Evolutionary conservation across 2,888 invertebrate species (phyloP).

Genomic region (Trichopria drosophilae): DNA sequence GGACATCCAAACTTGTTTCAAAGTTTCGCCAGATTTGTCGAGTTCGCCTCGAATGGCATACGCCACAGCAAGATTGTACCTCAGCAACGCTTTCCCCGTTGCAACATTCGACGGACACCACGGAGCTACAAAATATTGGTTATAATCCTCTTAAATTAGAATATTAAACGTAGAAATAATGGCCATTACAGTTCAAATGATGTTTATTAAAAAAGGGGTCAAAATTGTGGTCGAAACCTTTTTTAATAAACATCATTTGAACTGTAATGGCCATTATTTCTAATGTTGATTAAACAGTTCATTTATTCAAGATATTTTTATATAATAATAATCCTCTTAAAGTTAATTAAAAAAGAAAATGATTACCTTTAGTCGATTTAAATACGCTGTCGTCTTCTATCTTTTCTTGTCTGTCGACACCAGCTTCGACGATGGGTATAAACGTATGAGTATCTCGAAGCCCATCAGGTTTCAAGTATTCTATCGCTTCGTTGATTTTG

Average conservation of each 20-base stretch:
- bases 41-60: conserved; percentile 75
- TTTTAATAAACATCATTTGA: background rate
- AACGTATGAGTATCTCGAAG: conserved; percentile 63
- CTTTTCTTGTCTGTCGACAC: conserved; percentile 56
- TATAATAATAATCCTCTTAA: too few relatives aligned
- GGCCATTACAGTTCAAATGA: background rate
- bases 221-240: too few relatives aligned
- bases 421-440: conserved; percentile 46
- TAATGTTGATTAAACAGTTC: background rate
- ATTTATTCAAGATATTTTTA: too few relatives aligned
- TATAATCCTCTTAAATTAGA: too few relatives aligned
- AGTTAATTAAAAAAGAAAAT: conserved; percentile 1
- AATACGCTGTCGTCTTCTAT: conserved; percentile 56
- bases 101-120: conserved; percentile 69
- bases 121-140: conserved; percentile 38
- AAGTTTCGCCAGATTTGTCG: conserved; percentile 65
- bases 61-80: conserved; percentile 78
- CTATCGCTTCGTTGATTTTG: conserved; percentile 79
- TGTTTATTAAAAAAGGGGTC: background rate
- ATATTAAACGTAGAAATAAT: too few relatives aligned
- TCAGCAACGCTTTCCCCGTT: conserved; percentile 71
- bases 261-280: background rate
- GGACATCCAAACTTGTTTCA: conserved; percentile 63
- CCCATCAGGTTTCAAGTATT: conserved; percentile 78
- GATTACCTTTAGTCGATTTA: conserved; percentile 46